These are phyloP conservation scores for Mythimna ferrago DNA, from an alignment of 2,888 invertebrate genomes.

Conservation along the genomic window DNA sequence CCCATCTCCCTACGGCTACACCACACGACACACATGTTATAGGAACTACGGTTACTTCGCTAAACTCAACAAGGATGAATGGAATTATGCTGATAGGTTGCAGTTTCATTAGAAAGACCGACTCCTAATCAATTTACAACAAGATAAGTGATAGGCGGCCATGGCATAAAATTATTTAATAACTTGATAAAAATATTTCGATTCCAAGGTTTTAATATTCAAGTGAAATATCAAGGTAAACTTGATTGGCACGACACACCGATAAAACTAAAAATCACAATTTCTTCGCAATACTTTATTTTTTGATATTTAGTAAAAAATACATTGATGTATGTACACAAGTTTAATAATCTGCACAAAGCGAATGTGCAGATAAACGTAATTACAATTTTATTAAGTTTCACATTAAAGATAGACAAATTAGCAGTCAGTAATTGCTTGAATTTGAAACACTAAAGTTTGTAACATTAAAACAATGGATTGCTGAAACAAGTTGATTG, in stretches of 20 bases:
- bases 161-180: conserved; percentile 38
- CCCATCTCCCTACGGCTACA: conserved; percentile 82
- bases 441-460: conserved; percentile 40
- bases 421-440: conserved; percentile 54
- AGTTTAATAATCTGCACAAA: conserved; percentile 75
- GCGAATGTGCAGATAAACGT: conserved; percentile 77
- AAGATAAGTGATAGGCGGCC: conserved; percentile 43
- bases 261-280: conserved; percentile 73
- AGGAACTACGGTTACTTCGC: conserved; percentile 11
- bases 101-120: conserved; percentile 19
- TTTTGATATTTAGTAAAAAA: conserved; percentile 88
- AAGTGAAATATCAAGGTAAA: conserved; percentile 38
- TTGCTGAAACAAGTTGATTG: conserved; percentile 45
- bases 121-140: conserved; percentile 30
- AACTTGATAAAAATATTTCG: conserved; percentile 34
- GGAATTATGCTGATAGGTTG: conserved; percentile 22
- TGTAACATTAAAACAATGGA: conserved; percentile 45
- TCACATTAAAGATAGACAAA: conserved; percentile 49
- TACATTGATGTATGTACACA: conserved; percentile 88
- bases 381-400: conserved; percentile 62
- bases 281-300: conserved; percentile 86
- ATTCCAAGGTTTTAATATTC: conserved; percentile 31
- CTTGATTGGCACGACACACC: conserved; percentile 22
- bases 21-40: conserved; percentile 56
- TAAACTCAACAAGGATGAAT: conserved; percentile 19